A percentile compares a stretch with the other conserved stretches of the same genome.
Conservation (phyloP, 1,140 invertebrate genomes). For the Neelides sp. region DNA sequence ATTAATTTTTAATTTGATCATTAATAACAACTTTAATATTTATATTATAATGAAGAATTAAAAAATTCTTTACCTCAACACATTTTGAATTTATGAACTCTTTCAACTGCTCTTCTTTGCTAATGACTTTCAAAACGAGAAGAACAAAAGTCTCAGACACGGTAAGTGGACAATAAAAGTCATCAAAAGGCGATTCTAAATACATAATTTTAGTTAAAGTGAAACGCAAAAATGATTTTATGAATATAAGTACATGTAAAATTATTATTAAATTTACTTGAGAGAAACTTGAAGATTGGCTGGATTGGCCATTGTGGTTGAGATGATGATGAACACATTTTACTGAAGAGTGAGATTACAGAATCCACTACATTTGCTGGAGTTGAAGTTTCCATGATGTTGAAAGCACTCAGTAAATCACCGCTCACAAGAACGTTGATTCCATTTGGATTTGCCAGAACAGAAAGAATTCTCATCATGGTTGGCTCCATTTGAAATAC, state of each 20-base stretch:
- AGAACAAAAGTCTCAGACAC: constrained; percentile 31
- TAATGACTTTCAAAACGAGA: constrained; percentile 51
- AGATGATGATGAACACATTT: constrained; percentile 13
- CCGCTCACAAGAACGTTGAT: constrained; percentile 36
- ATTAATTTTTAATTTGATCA: not conserved
- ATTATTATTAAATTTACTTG: constrained; percentile 19
- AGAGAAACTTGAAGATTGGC: constrained; percentile 26
- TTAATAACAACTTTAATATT: too few relatives aligned
- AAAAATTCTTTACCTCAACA: constrained; percentile 33
- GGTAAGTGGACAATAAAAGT: constrained; percentile 29
- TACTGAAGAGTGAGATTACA: constrained; percentile 59
- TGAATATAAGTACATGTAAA: not conserved
- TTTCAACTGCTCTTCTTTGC: constrained; percentile 50
- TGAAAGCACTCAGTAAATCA: constrained; percentile 32
- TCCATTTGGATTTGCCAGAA: constrained; percentile 43
- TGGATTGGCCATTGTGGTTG: constrained; percentile 17
- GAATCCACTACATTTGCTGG: constrained; percentile 63
- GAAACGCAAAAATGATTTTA: not conserved
- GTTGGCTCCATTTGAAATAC: constrained; percentile 61
- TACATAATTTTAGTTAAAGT: not conserved
- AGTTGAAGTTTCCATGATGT: constrained; percentile 23
- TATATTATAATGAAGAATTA: not conserved
- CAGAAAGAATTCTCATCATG: constrained; percentile 65
- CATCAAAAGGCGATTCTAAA: constrained; percentile 27
- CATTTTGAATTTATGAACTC: constrained; percentile 49